Percentiles rank a stretch among this genome's conserved stretches.
Evolutionary conservation across 2,113 vertebrate species (phyloP).

Genomic region (Corydoras sp.): DNA sequence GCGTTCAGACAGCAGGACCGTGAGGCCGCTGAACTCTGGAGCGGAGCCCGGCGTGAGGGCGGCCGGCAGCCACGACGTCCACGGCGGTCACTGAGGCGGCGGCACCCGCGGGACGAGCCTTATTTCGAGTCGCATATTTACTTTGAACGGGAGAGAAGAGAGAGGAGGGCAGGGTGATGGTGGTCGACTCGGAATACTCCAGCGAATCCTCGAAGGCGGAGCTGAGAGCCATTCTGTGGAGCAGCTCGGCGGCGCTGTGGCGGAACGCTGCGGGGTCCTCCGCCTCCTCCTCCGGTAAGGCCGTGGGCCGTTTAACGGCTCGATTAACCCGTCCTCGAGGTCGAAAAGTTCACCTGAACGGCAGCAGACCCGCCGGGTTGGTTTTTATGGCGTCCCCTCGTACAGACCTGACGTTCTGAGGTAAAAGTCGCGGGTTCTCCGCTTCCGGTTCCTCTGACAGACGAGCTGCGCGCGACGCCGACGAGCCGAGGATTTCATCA

Average conservation of each 20-base stretch:
- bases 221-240: conserved; percentile 48
- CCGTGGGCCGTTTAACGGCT: background rate
- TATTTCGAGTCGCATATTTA: conserved; percentile 46
- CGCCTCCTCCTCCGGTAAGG: background rate
- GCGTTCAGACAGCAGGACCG: conserved; percentile 13
- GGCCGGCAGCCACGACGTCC: conserved; percentile 36
- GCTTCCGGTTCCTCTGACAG: conserved; percentile 6
- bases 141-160: conserved; percentile 9
- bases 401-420: background rate
- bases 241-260: background rate
- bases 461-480: background rate
- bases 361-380: background rate
- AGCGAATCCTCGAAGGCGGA: conserved; percentile 15
- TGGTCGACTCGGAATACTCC: conserved; percentile 1
- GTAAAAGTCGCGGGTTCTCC: background rate
- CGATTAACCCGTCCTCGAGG: background rate
- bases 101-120: conserved; percentile 30
- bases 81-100: conserved; percentile 23
- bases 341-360: background rate
- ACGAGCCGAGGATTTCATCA: conserved; percentile 22
- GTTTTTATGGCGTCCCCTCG: background rate
- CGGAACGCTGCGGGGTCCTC: background rate
- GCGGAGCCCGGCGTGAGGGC: conserved; percentile 2
- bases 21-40: conserved; percentile 2
- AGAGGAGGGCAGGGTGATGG: background rate